A percentile compares a stretch with the other conserved stretches of the same genome.
phyloP scores from a whole-genome alignment of 2,113 vertebrate genomes.

The Petrocephalus zakoni region DNA sequence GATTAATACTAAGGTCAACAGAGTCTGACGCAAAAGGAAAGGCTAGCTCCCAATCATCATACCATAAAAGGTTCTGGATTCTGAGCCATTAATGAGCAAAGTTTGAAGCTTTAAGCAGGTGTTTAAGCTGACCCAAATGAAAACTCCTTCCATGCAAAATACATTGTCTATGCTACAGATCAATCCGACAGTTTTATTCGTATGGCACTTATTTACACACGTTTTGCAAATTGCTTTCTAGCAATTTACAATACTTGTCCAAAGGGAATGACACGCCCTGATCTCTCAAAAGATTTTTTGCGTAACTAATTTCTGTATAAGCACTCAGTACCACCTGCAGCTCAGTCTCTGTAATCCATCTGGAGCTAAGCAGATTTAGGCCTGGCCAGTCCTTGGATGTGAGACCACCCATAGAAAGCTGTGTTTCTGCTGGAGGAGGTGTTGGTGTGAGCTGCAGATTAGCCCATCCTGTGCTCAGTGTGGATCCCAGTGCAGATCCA shows the following conservation, averaged over 20 bases:
- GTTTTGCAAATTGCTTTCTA: background rate
- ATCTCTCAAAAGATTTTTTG: background rate
- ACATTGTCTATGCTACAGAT: background rate
- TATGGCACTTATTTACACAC: background rate
- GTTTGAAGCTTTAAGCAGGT: background rate
- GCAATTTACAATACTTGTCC: background rate
- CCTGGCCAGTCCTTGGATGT: no score
- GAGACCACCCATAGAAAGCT: no score
- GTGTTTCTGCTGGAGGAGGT: no score
- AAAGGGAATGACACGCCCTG: background rate
- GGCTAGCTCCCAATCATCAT: background rate
- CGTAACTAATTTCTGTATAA: background rate
- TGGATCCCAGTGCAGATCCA: no score
- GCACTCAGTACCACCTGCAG: no score
- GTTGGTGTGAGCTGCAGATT: no score
- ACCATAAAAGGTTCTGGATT: background rate
- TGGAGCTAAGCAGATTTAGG: no score
- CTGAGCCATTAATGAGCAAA: background rate
- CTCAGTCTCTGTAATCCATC: no score
- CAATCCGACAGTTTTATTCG: background rate
- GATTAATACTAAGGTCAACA: background rate
- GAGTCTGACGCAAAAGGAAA: background rate
- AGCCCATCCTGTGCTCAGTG: no score
- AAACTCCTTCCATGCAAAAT: background rate
- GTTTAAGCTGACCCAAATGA: background rate